Evolutionary conservation across 1,140 invertebrate genomes (phyloP).

Genomic region (Hyles euphorbiae): DNA sequence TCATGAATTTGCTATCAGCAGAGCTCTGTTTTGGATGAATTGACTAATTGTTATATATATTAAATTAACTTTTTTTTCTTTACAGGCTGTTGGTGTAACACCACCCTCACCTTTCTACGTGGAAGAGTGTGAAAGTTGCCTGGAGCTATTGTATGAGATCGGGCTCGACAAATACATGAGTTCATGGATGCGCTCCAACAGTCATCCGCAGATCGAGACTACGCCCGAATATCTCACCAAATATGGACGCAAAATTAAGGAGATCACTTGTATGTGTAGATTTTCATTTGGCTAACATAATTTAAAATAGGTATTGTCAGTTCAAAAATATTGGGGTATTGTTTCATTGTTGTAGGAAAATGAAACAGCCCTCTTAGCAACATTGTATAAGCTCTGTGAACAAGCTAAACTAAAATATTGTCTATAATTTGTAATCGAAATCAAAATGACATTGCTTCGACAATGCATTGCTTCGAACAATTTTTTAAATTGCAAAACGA

Average conservation of each 20-base stretch:
- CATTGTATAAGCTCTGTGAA: too few species aligned
- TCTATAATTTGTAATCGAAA: too few species aligned
- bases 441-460: too few species aligned
- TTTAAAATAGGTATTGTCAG: too few species aligned
- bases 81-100: conserved; percentile 53
- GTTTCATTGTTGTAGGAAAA: too few species aligned
- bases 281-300: background rate
- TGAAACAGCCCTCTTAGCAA: too few species aligned
- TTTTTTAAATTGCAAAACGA: background rate
- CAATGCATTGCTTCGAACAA: too few species aligned
- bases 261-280: conserved; percentile 37
- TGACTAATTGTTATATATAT: too few species aligned
- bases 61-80: conserved; percentile 3
- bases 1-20: too few species aligned
- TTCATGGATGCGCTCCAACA: conserved; percentile 61
- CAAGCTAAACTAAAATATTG: too few species aligned
- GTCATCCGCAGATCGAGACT: conserved; percentile 58
- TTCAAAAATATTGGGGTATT: too few species aligned
- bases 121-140: conserved; percentile 71
- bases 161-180: conserved; percentile 65
- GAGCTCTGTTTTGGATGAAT: too few species aligned
- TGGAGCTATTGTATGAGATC: conserved; percentile 66
- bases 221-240: conserved; percentile 57
- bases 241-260: conserved; percentile 49
- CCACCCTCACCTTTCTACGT: conserved; percentile 71